These are phyloP conservation scores for Hesperia comma DNA, from an alignment of 2,888 invertebrate genomes.

Conservation along the genomic window DNA sequence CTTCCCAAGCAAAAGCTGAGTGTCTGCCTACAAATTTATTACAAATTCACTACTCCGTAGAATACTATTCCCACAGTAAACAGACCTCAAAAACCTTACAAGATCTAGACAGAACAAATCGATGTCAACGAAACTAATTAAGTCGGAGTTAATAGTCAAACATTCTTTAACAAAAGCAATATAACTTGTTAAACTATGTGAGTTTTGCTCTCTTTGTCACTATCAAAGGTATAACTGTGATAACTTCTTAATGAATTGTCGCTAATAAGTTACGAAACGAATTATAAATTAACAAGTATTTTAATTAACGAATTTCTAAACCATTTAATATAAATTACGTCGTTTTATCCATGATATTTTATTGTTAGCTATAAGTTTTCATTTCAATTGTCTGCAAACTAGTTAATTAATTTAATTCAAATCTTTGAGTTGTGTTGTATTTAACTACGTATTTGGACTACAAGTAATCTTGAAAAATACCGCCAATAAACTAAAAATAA, in stretches of 20 bases:
- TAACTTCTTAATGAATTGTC: slow-evolving; percentile 22
- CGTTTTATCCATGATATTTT: neutral
- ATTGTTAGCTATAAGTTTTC: neutral
- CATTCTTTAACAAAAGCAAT: slow-evolving; percentile 38
- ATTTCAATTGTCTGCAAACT: neutral
- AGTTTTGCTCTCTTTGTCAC: slow-evolving; percentile 35
- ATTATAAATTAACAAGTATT: slow-evolving; percentile 22
- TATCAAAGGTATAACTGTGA: slow-evolving; percentile 33
- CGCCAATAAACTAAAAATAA: no score
- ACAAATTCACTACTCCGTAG: neutral
- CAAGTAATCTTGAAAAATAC: neutral
- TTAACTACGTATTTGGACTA: neutral
- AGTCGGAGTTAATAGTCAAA: slow-evolving; percentile 36
- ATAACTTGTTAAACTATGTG: slow-evolving; percentile 33
- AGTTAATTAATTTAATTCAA: neutral
- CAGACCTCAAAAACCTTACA: slow-evolving; percentile 17
- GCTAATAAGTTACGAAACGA: slow-evolving; percentile 22
- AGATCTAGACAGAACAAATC: slow-evolving; percentile 24
- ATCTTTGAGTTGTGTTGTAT: neutral
- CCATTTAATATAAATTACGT: neutral
- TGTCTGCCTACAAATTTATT: neutral
- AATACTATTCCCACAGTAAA: neutral
- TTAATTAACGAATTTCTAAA: slow-evolving; percentile 15
- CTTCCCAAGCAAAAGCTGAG: no score
- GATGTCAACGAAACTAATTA: slow-evolving; percentile 36